Conservation (phyloP, 2,888 invertebrate species). For the Drosophila nr. medialis region DNA sequence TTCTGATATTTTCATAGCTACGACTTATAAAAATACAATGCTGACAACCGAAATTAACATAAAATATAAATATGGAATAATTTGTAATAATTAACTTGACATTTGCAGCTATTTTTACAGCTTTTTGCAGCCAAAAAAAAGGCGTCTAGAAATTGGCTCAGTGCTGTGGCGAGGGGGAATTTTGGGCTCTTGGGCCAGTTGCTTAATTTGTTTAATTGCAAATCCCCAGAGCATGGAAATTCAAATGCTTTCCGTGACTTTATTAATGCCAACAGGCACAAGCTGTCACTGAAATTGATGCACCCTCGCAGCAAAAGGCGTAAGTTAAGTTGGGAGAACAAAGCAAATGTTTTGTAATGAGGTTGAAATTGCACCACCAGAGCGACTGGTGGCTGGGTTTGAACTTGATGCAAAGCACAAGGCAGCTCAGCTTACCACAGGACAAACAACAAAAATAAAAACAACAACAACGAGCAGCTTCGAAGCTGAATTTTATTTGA, state of each 20-base stretch:
- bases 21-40: conserved; percentile 48
- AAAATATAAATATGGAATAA: conserved; percentile 67
- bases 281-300: conserved; percentile 70
- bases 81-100: conserved; percentile 77
- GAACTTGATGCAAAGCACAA: conserved; percentile 22
- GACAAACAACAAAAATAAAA: conserved; percentile 37
- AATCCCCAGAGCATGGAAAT: conserved; percentile 54
- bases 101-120: conserved; percentile 62
- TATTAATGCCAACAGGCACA: conserved; percentile 65
- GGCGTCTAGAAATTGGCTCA: conserved; percentile 1
- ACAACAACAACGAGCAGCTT: conserved; percentile 26
- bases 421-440: conserved; percentile 55
- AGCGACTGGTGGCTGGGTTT: conserved; percentile 15
- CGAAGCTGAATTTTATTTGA: conserved; percentile 71
- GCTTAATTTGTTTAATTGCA: conserved; percentile 75
- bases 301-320: conserved; percentile 47
- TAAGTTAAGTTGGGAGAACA: conserved; percentile 45
- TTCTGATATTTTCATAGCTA: conserved; percentile 58
- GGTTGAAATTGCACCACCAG: conserved; percentile 65
- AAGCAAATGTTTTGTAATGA: conserved; percentile 71
- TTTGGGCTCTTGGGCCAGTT: conserved; percentile 14
- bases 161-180: neutral
- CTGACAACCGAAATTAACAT: conserved; percentile 63
- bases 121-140: conserved; percentile 46
- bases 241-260: conserved; percentile 49